Evolutionary conservation across 2,113 vertebrate genomes (phyloP).

Genomic region (Aptenodytes forsteri): DNA sequence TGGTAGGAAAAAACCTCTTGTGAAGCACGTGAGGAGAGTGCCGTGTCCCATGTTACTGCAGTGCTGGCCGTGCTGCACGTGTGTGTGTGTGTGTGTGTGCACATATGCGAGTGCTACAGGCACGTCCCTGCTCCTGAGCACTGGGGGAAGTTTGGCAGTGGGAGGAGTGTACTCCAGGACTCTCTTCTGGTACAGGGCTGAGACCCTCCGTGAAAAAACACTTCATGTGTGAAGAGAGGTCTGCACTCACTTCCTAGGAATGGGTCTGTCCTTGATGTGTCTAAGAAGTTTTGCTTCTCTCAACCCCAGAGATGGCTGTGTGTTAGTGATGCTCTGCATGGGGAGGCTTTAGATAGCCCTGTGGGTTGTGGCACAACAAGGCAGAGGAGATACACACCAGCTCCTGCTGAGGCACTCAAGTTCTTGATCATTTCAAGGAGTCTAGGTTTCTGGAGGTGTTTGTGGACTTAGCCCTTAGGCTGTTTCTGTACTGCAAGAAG

Average conservation of each 20-base stretch:
- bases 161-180: background rate
- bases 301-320: background rate
- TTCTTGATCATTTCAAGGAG: background rate
- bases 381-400: background rate
- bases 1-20: background rate
- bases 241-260: rapidly evolving
- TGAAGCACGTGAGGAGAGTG: background rate
- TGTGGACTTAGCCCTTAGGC: background rate
- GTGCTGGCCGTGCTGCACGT: background rate
- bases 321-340: background rate
- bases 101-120: rapidly evolving
- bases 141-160: background rate
- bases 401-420: background rate
- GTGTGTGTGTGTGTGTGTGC: background rate
- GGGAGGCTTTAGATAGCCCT: background rate
- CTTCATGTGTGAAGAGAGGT: background rate
- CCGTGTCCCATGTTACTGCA: rapidly evolving
- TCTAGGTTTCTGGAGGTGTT: background rate
- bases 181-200: background rate
- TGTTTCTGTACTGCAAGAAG: background rate
- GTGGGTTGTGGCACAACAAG: background rate
- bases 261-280: rapidly evolving
- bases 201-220: background rate
- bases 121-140: background rate
- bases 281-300: background rate